Base-by-base conservation (phyloP, 2,113 vertebrate species). In the Actinemys pallida region DNA sequence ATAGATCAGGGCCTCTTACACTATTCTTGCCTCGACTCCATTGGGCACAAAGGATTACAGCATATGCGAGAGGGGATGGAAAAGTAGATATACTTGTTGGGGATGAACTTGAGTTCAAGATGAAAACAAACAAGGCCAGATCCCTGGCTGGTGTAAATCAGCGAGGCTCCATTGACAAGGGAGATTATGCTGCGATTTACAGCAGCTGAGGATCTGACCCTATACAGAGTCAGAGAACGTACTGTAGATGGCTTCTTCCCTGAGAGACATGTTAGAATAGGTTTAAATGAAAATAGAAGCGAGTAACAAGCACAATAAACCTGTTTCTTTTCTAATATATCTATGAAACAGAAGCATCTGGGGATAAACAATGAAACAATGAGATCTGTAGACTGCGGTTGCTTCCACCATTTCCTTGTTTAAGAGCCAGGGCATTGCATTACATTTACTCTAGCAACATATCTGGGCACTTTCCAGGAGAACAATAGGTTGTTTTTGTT, bases 401-500 rank as follows among this genome's bases (percentile, higher is more conserved):
- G 35, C 35, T 56, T 76, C 65, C n/a, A 42, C 56, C 81, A 39
- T 25, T 42, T 42, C 24, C 35, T 88, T 75, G 88, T 83, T 0
- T 1, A 95, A 69, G 20, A 92, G 53, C 52, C 5, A 1, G 45
- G 81, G 29, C 50, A 86, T 59, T 14, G 45, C 49, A 76, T 89
- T 94, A 81, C 76, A 1, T 90, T 87, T 81, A 81, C 62, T 42
- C 19, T 86, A 57, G 75, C n/a, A 96, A 49, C 0, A 0, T 25
- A 86, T 57, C 27, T 6, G 87, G 45, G 25, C 62, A 83, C 89
- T 94, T 91, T 47, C 52, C 79, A 83, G 25, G 83, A 87, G 72
- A 96, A 90, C 31, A 96, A 94, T 92, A 82, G 47, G 47, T 84
- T 94, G 47, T 81, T 92, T 90, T 93, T 82, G 83, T 89, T 27